phyloP scores from a whole-genome alignment of 2,113 vertebrate species.

The Rhegmatorhina hoffmannsi region DNA sequence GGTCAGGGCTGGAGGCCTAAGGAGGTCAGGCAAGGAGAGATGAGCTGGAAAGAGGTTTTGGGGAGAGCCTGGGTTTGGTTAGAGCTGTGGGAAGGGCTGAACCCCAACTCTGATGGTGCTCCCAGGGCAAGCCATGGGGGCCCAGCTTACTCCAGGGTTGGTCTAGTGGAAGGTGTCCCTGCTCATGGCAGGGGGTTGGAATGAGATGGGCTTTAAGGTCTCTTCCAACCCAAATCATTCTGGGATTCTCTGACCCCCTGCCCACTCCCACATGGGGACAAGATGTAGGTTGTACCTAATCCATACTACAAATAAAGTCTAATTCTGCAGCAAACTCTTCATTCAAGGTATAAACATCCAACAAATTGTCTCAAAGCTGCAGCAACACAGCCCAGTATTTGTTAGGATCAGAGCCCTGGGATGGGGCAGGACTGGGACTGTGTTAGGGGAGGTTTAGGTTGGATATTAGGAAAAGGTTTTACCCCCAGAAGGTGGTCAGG shows the following conservation, averaged over 20 bases:
- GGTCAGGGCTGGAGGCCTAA: background rate
- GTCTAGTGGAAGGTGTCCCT: too few species aligned
- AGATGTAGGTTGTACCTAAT: background rate
- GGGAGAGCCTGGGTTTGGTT: background rate
- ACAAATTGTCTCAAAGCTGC: background rate
- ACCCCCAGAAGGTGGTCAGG: background rate
- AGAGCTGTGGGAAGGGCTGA: background rate
- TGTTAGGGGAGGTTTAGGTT: rapidly evolving
- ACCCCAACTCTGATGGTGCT: background rate
- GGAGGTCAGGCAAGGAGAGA: constrained; percentile 13
- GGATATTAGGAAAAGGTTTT: rapidly evolving
- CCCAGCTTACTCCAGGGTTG: background rate
- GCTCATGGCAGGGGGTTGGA: background rate
- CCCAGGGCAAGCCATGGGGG: background rate
- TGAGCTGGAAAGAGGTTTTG: background rate
- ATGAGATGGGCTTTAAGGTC: background rate
- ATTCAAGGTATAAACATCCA: rapidly evolving
- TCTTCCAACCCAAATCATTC: background rate
- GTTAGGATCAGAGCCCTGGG: background rate
- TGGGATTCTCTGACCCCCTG: background rate
- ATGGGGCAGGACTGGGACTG: background rate
- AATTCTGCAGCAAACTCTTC: background rate
- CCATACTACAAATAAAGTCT: background rate
- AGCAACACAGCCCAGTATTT: rapidly evolving
- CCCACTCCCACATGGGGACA: background rate